Evolutionary conservation across 2,888 invertebrate species (phyloP).

Genomic region (Galeopsomyia nigrocyanea): DNA sequence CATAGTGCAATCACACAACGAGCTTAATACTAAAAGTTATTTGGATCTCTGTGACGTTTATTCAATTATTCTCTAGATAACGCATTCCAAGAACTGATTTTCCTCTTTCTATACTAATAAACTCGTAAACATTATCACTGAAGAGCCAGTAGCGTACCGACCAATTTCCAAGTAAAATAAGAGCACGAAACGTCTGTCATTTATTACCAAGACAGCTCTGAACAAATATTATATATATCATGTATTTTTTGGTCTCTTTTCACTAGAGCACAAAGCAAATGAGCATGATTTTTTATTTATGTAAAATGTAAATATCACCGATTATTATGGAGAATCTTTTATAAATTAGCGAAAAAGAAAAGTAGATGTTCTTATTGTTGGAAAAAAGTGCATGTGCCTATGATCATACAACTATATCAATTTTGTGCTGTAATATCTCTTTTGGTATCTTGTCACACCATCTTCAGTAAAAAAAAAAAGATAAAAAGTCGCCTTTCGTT

Average conservation of each 20-base stretch:
- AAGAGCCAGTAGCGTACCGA: conserved; percentile 41
- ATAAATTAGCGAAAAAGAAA: conserved; percentile 26
- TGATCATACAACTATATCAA: conserved; percentile 21
- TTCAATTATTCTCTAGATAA: background rate
- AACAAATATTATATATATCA: conserved; percentile 20
- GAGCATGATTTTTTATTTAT: conserved; percentile 54
- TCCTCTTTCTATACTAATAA: too few relatives aligned
- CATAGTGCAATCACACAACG: too few relatives aligned
- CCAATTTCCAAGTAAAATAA: background rate
- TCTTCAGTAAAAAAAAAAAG: conserved; percentile 13
- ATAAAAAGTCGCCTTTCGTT: conserved; percentile 47
- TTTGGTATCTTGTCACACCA: conserved; percentile 19
- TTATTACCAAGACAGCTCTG: background rate
- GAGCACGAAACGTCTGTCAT: conserved; percentile 32
- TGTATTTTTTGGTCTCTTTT: conserved; percentile 15
- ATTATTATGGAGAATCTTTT: conserved; percentile 39
- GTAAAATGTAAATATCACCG: conserved; percentile 60
- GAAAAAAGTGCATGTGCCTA: conserved; percentile 45
- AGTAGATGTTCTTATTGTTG: conserved; percentile 34
- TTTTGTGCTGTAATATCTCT: conserved; percentile 13
- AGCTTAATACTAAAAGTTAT: too few relatives aligned
- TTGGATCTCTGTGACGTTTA: background rate
- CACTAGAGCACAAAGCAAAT: conserved; percentile 49
- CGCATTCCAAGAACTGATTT: too few relatives aligned
- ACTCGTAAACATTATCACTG: conserved; percentile 7